These are phyloP conservation scores for Erynnis tages DNA, from an alignment of 2,888 invertebrate genomes.

Conservation along the genomic window DNA sequence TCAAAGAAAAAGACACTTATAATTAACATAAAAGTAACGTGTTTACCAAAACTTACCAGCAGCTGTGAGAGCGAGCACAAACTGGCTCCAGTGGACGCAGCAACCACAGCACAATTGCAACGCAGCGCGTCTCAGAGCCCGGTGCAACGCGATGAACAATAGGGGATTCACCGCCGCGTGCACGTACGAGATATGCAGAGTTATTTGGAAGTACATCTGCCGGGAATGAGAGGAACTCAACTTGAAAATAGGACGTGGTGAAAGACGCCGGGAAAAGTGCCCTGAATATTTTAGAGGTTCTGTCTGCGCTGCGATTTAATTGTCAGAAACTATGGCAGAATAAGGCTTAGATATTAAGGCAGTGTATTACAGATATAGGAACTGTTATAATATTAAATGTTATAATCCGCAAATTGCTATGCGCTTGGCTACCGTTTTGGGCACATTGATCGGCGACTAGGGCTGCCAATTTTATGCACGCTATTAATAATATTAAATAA, in stretches of 20 bases:
- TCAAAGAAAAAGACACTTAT: no score
- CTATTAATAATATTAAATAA: no score
- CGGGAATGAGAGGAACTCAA: conserved; percentile 26
- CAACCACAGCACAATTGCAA: conserved; percentile 89
- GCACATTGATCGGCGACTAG: no score
- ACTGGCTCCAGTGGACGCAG: conserved; percentile 84
- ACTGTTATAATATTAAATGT: no score
- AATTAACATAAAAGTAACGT: background rate
- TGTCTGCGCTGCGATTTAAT: no score
- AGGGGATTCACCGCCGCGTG: conserved; percentile 93
- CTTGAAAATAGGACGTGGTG: conserved; percentile 26
- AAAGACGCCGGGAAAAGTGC: conserved; percentile 16
- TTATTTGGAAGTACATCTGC: conserved; percentile 85
- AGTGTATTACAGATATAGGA: no score
- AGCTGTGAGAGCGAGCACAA: conserved; percentile 78
- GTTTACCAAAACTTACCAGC: conserved; percentile 54
- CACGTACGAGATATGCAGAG: conserved; percentile 92
- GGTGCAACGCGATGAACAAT: conserved; percentile 89
- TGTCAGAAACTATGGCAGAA: no score
- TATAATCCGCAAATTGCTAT: no score
- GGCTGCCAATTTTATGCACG: no score
- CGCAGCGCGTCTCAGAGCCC: conserved; percentile 86
- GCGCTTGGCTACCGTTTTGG: no score
- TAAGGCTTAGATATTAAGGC: no score
- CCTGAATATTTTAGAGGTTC: conserved; percentile 1